Conservation (phyloP, 2,113 vertebrate genomes). For the Axis porcinus region DNA sequence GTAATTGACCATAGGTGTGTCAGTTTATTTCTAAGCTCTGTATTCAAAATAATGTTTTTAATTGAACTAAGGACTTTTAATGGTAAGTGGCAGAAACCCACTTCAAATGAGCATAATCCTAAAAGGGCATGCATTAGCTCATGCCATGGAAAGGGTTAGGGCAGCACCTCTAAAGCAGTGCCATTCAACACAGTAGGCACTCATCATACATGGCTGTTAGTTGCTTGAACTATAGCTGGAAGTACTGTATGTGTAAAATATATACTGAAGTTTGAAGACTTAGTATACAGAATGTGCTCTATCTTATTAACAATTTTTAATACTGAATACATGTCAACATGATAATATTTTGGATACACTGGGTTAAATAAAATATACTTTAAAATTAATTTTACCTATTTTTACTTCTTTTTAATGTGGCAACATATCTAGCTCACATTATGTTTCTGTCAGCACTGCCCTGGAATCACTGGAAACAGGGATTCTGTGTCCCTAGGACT, state of each 20-base stretch:
- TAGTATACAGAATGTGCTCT: background rate
- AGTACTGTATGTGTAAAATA: background rate
- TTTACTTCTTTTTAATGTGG: background rate
- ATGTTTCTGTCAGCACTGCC: background rate
- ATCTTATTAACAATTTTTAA: background rate
- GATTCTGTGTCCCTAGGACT: background rate
- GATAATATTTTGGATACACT: background rate
- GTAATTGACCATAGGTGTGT: background rate
- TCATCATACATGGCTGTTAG: background rate
- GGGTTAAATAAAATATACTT: background rate
- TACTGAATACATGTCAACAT: background rate
- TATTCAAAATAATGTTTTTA: background rate
- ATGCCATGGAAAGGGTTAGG: background rate
- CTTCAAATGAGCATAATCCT: background rate
- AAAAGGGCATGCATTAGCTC: background rate
- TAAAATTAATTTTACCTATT: background rate
- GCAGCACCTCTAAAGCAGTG: background rate
- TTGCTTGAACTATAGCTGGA: background rate
- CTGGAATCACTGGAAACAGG: background rate
- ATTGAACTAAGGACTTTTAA: background rate
- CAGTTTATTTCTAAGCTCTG: background rate
- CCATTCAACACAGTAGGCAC: background rate
- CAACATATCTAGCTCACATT: background rate
- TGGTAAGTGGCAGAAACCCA: background rate
- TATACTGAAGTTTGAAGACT: background rate